phyloP scores from a whole-genome alignment of 2,888 invertebrate genomes.

The Tipula unca region DNA sequence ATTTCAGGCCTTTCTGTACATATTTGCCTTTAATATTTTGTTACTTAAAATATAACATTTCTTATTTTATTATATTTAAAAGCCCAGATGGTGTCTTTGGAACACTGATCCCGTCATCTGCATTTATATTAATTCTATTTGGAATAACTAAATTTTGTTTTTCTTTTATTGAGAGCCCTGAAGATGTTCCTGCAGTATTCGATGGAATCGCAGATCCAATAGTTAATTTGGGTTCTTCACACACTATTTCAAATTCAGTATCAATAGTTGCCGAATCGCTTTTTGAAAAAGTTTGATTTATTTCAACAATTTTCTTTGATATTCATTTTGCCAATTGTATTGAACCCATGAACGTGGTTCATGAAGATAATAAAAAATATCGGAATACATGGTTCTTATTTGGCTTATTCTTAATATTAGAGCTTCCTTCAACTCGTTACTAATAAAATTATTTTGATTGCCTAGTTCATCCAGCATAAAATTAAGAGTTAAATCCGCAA shows the following conservation, averaged over 20 bases:
- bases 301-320: neutral
- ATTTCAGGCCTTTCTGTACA: neutral
- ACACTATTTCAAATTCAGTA: neutral
- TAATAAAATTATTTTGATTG: slow-evolving; percentile 20
- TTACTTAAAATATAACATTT: neutral
- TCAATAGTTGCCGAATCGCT: too few relatives aligned
- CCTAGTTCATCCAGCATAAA: neutral
- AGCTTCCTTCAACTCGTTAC: slow-evolving; percentile 17
- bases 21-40: neutral
- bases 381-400: neutral
- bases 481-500: neutral
- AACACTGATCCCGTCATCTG: neutral
- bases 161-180: neutral
- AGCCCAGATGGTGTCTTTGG: neutral
- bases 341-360: neutral
- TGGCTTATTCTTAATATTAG: neutral
- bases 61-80: neutral
- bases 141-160: neutral
- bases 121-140: neutral
- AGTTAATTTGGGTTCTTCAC: neutral
- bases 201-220: neutral
- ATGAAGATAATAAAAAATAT: slow-evolving; percentile 19
- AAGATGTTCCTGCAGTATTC: neutral
- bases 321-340: neutral
- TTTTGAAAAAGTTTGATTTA: too few relatives aligned